Evolutionary conservation across 2,113 vertebrate genomes (phyloP).

Genomic region (Atractosteus spatula): DNA sequence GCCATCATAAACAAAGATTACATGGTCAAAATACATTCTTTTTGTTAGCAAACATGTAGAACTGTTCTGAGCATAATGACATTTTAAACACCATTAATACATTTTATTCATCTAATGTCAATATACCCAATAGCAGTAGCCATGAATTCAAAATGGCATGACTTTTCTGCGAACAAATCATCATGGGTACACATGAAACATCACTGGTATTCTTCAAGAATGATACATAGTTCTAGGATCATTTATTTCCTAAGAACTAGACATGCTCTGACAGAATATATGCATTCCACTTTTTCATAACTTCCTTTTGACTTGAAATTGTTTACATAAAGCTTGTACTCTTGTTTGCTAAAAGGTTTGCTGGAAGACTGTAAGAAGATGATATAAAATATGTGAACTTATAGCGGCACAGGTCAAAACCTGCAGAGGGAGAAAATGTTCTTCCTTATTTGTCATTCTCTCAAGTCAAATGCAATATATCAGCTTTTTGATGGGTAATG

Average conservation of each 20-base stretch:
- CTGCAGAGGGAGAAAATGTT: background rate
- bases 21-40: no score
- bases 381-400: conserved; percentile 24
- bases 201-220: no score
- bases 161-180: no score
- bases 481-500: no score
- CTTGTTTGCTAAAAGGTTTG: conserved; percentile 29
- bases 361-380: conserved; percentile 19
- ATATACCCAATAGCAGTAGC: no score
- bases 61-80: no score
- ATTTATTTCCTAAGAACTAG: conserved; percentile 17
- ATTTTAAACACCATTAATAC: no score
- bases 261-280: conserved; percentile 21
- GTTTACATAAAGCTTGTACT: conserved; percentile 27
- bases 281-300: conserved; percentile 21
- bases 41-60: no score
- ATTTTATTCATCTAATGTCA: no score
- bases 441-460: background rate
- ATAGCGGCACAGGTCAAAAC: conserved; percentile 20
- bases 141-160: no score
- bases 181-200: no score
- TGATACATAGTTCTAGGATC: background rate
- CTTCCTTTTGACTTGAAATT: conserved; percentile 21
- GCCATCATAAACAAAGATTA: no score
- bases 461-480: background rate